phyloP scores from a whole-genome alignment of 2,797 vertebrate species.

The Microctenopoma stevenorrisi region DNA sequence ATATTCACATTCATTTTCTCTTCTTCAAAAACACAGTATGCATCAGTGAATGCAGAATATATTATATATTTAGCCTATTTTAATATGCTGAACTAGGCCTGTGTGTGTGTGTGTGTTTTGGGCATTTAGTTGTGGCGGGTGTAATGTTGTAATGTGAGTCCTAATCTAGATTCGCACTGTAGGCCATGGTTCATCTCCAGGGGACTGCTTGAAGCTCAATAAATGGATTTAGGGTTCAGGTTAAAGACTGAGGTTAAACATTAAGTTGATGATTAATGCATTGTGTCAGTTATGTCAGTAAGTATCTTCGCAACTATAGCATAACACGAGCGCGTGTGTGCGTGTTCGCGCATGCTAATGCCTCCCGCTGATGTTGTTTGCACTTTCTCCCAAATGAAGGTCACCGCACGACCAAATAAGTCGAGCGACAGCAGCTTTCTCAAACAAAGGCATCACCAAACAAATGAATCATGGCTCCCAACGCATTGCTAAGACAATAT shows the following conservation, averaged over 20 bases:
- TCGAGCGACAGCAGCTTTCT: constrained; percentile 44
- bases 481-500: constrained; percentile 65
- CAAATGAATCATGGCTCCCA: constrained; percentile 68
- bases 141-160: neutral
- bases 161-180: neutral
- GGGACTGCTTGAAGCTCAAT: neutral
- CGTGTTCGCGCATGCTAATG: constrained; percentile 11
- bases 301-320: neutral
- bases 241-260: too few species aligned
- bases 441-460: constrained; percentile 56
- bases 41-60: constrained; percentile 26
- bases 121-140: neutral
- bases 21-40: constrained; percentile 1
- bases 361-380: constrained; percentile 38
- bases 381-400: constrained; percentile 53
- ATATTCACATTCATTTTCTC: constrained; percentile 2
- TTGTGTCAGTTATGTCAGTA: too few species aligned
- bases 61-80: constrained; percentile 41
- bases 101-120: neutral
- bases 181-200: neutral
- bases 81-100: constrained; percentile 27
- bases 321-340: neutral
- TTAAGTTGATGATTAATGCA: neutral
- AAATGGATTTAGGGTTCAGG: neutral
- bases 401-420: constrained; percentile 56